Conservation (phyloP, 2,797 vertebrate genomes). For the Etheostoma perlongum region DNA sequence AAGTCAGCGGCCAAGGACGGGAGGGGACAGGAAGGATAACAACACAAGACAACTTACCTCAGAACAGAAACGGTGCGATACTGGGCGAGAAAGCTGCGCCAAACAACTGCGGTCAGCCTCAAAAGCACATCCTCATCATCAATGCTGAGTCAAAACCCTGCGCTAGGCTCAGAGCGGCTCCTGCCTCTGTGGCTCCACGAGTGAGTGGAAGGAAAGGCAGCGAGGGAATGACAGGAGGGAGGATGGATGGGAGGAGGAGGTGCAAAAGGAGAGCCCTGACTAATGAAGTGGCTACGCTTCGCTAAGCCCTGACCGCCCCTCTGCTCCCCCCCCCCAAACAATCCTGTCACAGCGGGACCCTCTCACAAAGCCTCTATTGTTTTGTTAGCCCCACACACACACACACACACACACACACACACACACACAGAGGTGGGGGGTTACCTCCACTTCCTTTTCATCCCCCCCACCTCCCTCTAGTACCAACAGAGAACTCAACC, state of each 20-base stretch:
- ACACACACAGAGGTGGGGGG: constrained; percentile 10
- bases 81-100: background rate
- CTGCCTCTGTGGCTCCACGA: constrained; percentile 53
- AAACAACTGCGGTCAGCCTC: constrained; percentile 21
- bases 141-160: background rate
- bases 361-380: constrained; percentile 85
- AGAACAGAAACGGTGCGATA: background rate
- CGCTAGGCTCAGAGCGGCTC: constrained; percentile 28
- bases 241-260: constrained; percentile 64
- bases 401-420: constrained; percentile 16
- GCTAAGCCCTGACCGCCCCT: constrained; percentile 60
- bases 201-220: constrained; percentile 57
- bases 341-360: constrained; percentile 72
- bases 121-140: constrained; percentile 40
- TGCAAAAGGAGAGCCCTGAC: constrained; percentile 72
- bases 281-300: constrained; percentile 84
- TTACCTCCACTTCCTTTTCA: constrained; percentile 48
- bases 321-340: constrained; percentile 47
- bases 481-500: constrained; percentile 3
- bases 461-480: background rate
- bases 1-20: constrained; percentile 45
- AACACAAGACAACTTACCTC: constrained; percentile 64
- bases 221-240: constrained; percentile 52
- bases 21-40: constrained; percentile 35
- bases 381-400: constrained; percentile 54